These are phyloP conservation scores for Drosophila seclusa DNA, from an alignment of 2,888 invertebrate species.

Conservation along the genomic window DNA sequence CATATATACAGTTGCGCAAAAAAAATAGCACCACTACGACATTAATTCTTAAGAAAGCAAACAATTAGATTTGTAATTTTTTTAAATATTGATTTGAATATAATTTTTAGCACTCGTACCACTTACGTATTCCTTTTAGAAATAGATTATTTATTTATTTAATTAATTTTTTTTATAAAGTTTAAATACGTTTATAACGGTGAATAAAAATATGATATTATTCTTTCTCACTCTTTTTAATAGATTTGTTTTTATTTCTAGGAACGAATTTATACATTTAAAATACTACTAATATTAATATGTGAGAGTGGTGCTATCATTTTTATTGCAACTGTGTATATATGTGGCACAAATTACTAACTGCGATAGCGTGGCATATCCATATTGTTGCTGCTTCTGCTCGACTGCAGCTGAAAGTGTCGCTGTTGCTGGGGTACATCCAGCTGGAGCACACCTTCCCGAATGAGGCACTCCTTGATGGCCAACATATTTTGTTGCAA, in stretches of 20 bases:
- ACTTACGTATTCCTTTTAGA: background rate
- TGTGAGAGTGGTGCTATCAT: background rate
- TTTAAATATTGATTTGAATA: background rate
- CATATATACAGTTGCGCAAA: background rate
- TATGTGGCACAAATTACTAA: slow-evolving; percentile 45
- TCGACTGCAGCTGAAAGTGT: slow-evolving; percentile 56
- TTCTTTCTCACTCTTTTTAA: too few relatives aligned
- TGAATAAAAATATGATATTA: background rate
- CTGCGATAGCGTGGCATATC: slow-evolving; percentile 71
- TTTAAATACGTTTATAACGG: background rate
- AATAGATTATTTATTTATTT: background rate
- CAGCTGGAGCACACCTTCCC: slow-evolving; percentile 82
- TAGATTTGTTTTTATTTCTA: background rate
- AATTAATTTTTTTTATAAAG: background rate
- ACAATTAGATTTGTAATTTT: background rate
- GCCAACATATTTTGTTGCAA: slow-evolving; percentile 71
- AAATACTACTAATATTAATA: background rate
- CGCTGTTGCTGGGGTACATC: slow-evolving; percentile 47
- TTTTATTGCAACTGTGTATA: slow-evolving; percentile 3
- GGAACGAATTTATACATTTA: background rate
- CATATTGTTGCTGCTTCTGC: slow-evolving; percentile 70
- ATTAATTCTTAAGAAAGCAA: background rate
- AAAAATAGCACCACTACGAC: background rate
- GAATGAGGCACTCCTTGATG: slow-evolving; percentile 82
- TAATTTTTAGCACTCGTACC: background rate